Percentiles rank a stretch among this genome's conserved stretches.
These are phyloP conservation scores for Patella pellucida DNA, from an alignment of 2,888 invertebrate species.

Conservation along the genomic window DNA sequence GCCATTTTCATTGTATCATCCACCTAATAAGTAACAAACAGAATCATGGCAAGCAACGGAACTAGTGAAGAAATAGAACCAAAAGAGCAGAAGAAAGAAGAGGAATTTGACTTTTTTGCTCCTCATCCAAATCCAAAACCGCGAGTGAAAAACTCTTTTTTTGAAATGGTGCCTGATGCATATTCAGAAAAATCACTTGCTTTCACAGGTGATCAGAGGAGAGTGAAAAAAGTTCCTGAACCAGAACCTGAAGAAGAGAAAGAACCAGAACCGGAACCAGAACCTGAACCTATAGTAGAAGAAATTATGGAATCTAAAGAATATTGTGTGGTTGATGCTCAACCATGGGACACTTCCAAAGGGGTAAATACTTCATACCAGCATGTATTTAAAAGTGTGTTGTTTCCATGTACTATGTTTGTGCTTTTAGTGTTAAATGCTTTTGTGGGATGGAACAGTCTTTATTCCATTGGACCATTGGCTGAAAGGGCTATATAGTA, in stretches of 20 bases:
- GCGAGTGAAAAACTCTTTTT: constrained; percentile 54
- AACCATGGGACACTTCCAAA: constrained; percentile 45
- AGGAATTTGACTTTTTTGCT: constrained; percentile 56
- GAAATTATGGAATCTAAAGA: constrained; percentile 25
- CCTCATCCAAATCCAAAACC: constrained; percentile 55
- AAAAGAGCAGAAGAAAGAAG: constrained; percentile 39
- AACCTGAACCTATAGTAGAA: constrained; percentile 22
- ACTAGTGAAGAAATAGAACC: constrained; percentile 16
- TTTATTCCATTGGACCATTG: too few relatives aligned
- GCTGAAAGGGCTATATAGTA: too few relatives aligned
- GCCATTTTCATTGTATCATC: too few relatives aligned
- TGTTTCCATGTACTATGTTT: too few relatives aligned
- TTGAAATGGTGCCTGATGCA: constrained; percentile 59
- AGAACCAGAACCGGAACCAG: constrained; percentile 27
- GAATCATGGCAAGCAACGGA: not conserved
- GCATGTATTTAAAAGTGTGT: too few relatives aligned
- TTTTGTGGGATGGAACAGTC: too few relatives aligned
- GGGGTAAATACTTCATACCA: constrained; percentile 36
- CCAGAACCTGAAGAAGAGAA: constrained; percentile 20
- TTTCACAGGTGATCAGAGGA: constrained; percentile 43
- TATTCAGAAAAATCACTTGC: constrained; percentile 55
- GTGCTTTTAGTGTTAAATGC: too few relatives aligned
- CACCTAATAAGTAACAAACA: too few relatives aligned
- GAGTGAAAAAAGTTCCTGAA: constrained; percentile 33
- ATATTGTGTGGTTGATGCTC: constrained; percentile 41